A percentile compares a stretch with the other conserved stretches of the same genome.
These are phyloP conservation scores for Cephus cinctus DNA, from an alignment of 1,140 invertebrate genomes.

Conservation along the genomic window DNA sequence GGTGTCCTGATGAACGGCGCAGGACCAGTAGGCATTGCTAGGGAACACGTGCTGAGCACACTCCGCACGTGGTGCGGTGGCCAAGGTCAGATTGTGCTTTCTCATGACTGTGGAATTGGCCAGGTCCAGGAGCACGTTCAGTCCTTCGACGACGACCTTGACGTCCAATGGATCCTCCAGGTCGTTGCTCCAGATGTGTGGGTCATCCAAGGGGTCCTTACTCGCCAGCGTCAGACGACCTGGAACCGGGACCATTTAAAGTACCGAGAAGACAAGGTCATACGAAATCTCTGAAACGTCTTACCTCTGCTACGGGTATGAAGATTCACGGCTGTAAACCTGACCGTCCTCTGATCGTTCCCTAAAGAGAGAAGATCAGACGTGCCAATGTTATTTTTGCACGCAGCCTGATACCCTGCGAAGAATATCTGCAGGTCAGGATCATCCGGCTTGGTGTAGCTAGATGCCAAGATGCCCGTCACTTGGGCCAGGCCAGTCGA, in stretches of 20 bases:
- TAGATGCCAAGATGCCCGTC: conserved; percentile 61
- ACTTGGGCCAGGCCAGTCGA: conserved; percentile 68
- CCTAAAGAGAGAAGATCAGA: conserved; percentile 19
- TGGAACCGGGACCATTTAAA: too few species aligned
- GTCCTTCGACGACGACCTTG: conserved; percentile 48
- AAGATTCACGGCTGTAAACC: conserved; percentile 64
- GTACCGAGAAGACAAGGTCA: too few species aligned
- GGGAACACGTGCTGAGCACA: conserved; percentile 29
- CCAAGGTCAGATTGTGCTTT: conserved; percentile 27
- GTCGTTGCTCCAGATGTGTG: conserved; percentile 63
- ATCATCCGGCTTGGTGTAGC: conserved; percentile 53
- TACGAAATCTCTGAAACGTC: too few species aligned
- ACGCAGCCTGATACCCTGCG: conserved; percentile 47
- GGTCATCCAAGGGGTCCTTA: conserved; percentile 57
- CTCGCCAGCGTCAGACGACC: conserved; percentile 58
- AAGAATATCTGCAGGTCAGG: conserved; percentile 55
- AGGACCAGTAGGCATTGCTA: conserved; percentile 61
- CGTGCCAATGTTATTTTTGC: conserved; percentile 40
- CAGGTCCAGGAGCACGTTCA: conserved; percentile 35
- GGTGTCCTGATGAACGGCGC: conserved; percentile 49
- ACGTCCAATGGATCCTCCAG: conserved; percentile 48
- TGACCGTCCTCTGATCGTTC: conserved; percentile 27
- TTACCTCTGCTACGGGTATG: conserved; percentile 78
- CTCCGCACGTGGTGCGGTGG: conserved; percentile 7
- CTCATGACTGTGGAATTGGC: conserved; percentile 32